Percentiles rank a stretch among this genome's conserved stretches.
These are phyloP conservation scores for Rana temporaria DNA, from an alignment of 2,113 vertebrate genomes.

Conservation along the genomic window DNA sequence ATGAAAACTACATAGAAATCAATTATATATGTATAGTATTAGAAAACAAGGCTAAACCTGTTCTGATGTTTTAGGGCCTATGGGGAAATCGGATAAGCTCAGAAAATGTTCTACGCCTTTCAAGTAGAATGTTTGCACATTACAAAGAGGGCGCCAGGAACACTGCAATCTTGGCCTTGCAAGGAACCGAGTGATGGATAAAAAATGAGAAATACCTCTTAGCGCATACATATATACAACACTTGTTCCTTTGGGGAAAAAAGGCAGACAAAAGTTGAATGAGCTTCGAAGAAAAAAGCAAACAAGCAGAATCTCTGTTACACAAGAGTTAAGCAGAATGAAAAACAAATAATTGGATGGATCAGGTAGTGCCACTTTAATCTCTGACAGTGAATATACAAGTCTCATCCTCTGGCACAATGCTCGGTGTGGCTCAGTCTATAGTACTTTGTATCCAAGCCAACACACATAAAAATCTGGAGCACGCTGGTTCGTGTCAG, in stretches of 20 bases:
- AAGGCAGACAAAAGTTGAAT: slow-evolving; percentile 25
- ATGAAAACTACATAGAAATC: neutral
- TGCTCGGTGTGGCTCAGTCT: neutral
- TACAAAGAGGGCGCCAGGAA: slow-evolving; percentile 30
- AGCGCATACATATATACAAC: slow-evolving; percentile 39
- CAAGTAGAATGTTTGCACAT: slow-evolving; percentile 11
- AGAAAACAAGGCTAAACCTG: slow-evolving; percentile 18
- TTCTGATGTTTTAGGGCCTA: slow-evolving; percentile 10
- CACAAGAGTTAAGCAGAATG: slow-evolving; percentile 37
- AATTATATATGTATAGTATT: slow-evolving; percentile 5
- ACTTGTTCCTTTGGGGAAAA: slow-evolving; percentile 37
- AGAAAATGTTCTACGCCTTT: slow-evolving; percentile 8
- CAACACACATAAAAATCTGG: slow-evolving; percentile 35
- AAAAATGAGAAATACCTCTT: slow-evolving; percentile 38
- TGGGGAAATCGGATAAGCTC: slow-evolving; percentile 19
- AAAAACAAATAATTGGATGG: slow-evolving; percentile 52
- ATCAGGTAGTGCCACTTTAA: slow-evolving; percentile 17
- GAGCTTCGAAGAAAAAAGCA: slow-evolving; percentile 27
- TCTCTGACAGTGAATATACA: slow-evolving; percentile 34
- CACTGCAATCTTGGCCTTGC: slow-evolving; percentile 15
- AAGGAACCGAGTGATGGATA: slow-evolving; percentile 32
- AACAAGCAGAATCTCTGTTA: slow-evolving; percentile 48
- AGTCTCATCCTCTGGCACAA: slow-evolving; percentile 24
- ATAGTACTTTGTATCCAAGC: slow-evolving; percentile 25
- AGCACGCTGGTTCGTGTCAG: slow-evolving; percentile 13